phyloP scores from a whole-genome alignment of 1,140 invertebrate species.

The Drosophila virilis region DNA sequence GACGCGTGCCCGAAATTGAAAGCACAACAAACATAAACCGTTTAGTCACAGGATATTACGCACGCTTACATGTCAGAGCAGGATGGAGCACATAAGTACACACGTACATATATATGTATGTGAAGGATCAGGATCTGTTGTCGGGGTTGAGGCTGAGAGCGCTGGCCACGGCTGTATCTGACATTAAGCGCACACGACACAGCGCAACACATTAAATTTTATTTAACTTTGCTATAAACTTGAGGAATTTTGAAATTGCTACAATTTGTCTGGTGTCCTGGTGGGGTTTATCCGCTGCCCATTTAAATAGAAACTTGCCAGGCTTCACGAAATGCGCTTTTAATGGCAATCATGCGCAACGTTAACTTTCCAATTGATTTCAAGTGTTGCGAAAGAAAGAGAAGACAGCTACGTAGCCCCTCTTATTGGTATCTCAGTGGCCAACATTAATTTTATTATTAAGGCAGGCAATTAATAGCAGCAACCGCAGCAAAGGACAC shows the following conservation, averaged over 20 bases:
- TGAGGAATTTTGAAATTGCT: constrained; percentile 76
- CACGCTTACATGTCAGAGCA: constrained; percentile 59
- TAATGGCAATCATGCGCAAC: constrained; percentile 75
- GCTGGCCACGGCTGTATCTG: constrained; percentile 53
- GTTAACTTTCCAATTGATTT: constrained; percentile 76
- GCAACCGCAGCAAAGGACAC: constrained; percentile 34
- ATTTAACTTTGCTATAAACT: constrained; percentile 74
- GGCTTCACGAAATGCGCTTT: constrained; percentile 22
- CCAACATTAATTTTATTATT: constrained; percentile 58
- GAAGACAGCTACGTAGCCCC: not conserved
- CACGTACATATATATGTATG: constrained; percentile 31
- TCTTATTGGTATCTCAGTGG: constrained; percentile 29
- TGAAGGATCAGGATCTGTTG: constrained; percentile 37
- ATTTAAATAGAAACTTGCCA: constrained; percentile 25
- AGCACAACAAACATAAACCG: constrained; percentile 84
- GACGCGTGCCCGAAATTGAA: constrained; percentile 81
- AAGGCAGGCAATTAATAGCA: constrained; percentile 75
- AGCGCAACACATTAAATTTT: constrained; percentile 70
- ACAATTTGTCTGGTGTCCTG: constrained; percentile 65
- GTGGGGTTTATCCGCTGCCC: not conserved
- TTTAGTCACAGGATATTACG: constrained; percentile 84
- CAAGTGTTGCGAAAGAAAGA: not conserved
- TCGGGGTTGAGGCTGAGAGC: constrained; percentile 4
- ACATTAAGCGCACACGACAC: constrained; percentile 53
- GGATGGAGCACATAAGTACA: constrained; percentile 8